These are phyloP conservation scores for Oceanites oceanicus DNA, from an alignment of 2,113 vertebrate genomes.

Conservation along the genomic window DNA sequence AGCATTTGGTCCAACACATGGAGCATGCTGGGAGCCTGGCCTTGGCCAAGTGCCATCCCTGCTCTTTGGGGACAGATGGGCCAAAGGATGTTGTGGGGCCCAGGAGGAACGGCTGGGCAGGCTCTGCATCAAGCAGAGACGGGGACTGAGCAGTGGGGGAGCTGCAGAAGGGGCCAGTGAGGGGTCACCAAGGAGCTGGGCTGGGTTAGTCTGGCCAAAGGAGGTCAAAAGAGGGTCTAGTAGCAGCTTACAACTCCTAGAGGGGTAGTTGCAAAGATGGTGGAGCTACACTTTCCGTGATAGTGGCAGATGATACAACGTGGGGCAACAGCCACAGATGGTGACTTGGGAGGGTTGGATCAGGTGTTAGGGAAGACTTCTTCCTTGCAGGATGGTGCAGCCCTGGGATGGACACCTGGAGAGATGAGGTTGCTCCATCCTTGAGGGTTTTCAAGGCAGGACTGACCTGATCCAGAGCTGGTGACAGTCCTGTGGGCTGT, in stretches of 20 bases:
- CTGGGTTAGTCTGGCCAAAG: background rate
- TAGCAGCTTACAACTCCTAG: background rate
- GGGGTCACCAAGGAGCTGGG: background rate
- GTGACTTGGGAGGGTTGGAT: background rate
- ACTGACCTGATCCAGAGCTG: background rate
- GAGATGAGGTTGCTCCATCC: background rate
- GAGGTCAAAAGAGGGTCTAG: background rate
- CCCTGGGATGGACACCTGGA: background rate
- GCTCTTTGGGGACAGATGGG: background rate
- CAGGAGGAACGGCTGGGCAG: background rate
- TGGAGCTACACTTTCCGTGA: background rate
- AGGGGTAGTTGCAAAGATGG: background rate
- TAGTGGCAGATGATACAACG: fast-evolving
- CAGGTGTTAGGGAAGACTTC: background rate
- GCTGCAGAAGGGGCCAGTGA: background rate
- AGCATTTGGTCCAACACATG: fast-evolving
- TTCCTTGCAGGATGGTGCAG: background rate
- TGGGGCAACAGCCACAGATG: background rate
- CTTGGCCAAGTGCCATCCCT: background rate
- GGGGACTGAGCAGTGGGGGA: background rate
- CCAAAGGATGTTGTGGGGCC: background rate
- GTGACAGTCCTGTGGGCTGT: background rate
- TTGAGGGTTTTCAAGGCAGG: background rate
- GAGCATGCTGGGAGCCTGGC: background rate
- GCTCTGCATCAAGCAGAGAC: background rate